These are phyloP conservation scores for Bathynomus jamesi DNA, from an alignment of 1,140 invertebrate species.

Conservation along the genomic window DNA sequence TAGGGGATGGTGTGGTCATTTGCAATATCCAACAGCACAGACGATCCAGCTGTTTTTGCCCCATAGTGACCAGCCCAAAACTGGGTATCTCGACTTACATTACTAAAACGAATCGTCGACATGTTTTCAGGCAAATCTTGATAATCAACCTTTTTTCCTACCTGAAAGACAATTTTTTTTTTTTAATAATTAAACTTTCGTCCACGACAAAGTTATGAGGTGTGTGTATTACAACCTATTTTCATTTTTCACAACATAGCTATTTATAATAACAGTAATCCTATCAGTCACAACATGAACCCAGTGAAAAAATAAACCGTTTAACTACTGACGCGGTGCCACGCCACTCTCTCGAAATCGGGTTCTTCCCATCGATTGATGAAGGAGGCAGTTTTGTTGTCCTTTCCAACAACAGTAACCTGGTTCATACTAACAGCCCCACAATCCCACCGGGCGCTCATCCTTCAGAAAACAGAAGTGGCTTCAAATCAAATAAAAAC, in stretches of 20 bases:
- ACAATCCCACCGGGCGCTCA: neutral
- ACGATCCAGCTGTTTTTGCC: constrained; percentile 22
- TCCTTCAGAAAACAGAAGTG: neutral
- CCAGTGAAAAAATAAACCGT: neutral
- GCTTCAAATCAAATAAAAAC: neutral
- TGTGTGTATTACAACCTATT: neutral
- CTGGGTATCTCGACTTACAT: constrained; percentile 3
- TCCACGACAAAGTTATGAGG: neutral
- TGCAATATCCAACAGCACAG: neutral
- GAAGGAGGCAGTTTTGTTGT: neutral
- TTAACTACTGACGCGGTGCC: neutral
- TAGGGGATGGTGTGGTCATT: too few species aligned
- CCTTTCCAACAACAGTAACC: neutral
- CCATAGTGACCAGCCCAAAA: constrained; percentile 28
- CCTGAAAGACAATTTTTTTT: neutral
- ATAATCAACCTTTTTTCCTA: neutral
- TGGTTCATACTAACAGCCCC: neutral
- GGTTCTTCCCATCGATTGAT: neutral
- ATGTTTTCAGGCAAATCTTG: constrained; percentile 4
- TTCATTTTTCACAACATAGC: neutral
- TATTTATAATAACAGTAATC: neutral
- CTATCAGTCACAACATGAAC: neutral
- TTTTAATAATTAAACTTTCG: neutral
- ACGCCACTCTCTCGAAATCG: neutral
- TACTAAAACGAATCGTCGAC: constrained; percentile 5